Percentiles rank a stretch among this genome's conserved stretches.
Conservation (phyloP, 1,140 invertebrate species). For the Drosophila auraria region DNA sequence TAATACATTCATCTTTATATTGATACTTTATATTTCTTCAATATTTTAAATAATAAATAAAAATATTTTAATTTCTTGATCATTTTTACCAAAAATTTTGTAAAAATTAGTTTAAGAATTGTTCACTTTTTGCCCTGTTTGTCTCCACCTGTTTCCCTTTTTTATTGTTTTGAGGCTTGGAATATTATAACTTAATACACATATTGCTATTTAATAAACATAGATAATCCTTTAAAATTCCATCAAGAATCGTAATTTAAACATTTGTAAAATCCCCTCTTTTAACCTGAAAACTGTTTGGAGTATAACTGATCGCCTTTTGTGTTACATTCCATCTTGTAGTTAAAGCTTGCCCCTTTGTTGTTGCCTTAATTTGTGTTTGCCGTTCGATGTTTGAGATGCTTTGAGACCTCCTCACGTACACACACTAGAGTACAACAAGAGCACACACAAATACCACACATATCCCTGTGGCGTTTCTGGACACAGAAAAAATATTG, state of each 20-base stretch:
- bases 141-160: no score
- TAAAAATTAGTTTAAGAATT: no score
- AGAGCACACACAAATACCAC: constrained; percentile 12
- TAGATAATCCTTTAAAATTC: not conserved
- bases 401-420: constrained; percentile 26
- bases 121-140: no score
- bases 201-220: not conserved
- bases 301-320: constrained; percentile 13
- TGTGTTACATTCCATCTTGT: constrained; percentile 38
- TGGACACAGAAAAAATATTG: constrained; percentile 4
- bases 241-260: constrained; percentile 1
- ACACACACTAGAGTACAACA: constrained; percentile 22
- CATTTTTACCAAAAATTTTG: no score
- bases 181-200: not conserved
- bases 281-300: constrained; percentile 8
- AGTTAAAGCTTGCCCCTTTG: constrained; percentile 46
- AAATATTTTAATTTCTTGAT: no score
- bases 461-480: constrained; percentile 23
- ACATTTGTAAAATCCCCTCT: not conserved
- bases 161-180: no score
- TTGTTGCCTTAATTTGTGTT: constrained; percentile 49
- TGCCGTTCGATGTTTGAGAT: constrained; percentile 26
- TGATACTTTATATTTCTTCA: not conserved
- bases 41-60: no score
- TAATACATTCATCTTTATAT: not conserved